A percentile compares a stretch with the other conserved stretches of the same genome.
phyloP scores from a whole-genome alignment of 1,140 invertebrate species.

The Eupeodes corollae region DNA sequence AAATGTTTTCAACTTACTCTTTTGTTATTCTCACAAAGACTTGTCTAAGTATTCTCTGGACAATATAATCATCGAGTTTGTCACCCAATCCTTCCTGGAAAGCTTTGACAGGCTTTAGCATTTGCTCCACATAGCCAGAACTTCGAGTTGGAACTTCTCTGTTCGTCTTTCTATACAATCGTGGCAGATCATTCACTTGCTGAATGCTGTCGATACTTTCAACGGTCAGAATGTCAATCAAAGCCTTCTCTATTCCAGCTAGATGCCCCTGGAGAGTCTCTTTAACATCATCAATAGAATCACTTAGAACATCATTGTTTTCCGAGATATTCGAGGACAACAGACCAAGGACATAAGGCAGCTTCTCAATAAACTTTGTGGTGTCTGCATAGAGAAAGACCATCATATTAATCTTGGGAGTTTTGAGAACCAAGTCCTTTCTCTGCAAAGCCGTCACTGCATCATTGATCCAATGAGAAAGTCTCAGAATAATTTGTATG shows the following conservation, averaged over 20 bases:
- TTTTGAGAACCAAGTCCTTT: too few species aligned
- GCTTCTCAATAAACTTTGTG: background rate
- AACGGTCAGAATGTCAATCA: constrained; percentile 22
- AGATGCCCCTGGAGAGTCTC: constrained; percentile 14
- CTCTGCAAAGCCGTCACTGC: constrained; percentile 19
- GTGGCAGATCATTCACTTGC: constrained; percentile 77
- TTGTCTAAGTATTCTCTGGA: constrained; percentile 42
- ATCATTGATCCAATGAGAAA: constrained; percentile 54
- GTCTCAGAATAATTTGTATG: constrained; percentile 67
- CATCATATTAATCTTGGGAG: background rate
- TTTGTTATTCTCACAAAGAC: constrained; percentile 53
- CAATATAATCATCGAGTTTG: constrained; percentile 42
- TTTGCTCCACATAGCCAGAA: constrained; percentile 62
- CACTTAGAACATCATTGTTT: constrained; percentile 12
- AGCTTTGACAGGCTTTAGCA: constrained; percentile 50
- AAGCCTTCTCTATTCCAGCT: constrained; percentile 14
- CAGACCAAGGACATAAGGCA: too few species aligned
- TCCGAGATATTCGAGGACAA: too few species aligned
- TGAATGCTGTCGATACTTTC: constrained; percentile 28
- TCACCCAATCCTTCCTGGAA: constrained; percentile 47
- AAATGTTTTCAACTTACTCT: constrained; percentile 45
- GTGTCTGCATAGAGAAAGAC: background rate
- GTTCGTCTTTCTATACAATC: constrained; percentile 86
- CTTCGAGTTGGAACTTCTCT: constrained; percentile 68
- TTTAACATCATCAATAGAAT: constrained; percentile 17